A percentile compares a stretch with the other conserved stretches of the same genome.
Evolutionary conservation across 1,140 invertebrate species (phyloP).

Genomic region (Drosophila micromelanica): DNA sequence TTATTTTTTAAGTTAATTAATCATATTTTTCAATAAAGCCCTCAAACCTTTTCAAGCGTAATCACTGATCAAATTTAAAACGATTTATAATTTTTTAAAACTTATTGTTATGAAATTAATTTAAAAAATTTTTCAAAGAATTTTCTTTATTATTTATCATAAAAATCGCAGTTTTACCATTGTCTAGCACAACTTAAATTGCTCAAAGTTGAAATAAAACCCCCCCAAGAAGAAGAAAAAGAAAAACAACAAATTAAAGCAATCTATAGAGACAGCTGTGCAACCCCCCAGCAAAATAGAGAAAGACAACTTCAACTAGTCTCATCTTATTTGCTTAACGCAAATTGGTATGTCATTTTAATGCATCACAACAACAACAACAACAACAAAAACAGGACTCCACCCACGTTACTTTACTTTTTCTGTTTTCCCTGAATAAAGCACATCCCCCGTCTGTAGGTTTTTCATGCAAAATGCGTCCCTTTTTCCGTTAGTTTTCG

Average conservation of each 20-base stretch:
- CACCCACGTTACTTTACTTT: constrained; percentile 6
- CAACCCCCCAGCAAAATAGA: constrained; percentile 11
- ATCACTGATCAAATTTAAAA: too few species aligned
- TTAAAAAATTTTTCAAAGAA: too few species aligned
- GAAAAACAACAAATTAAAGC: constrained; percentile 5
- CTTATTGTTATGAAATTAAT: too few species aligned
- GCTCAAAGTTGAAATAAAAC: background rate
- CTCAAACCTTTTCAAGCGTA: too few species aligned
- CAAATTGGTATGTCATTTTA: constrained; percentile 81
- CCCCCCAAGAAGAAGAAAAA: background rate
- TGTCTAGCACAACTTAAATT: too few species aligned
- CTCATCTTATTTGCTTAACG: constrained; percentile 79
- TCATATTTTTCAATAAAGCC: too few species aligned
- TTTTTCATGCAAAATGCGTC: constrained; percentile 69
- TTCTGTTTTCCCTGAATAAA: constrained; percentile 2
- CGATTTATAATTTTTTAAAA: too few species aligned
- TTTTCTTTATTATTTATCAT: too few species aligned
- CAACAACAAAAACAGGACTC: constrained; percentile 12
- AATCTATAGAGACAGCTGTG: background rate
- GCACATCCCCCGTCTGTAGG: constrained; percentile 24
- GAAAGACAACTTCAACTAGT: constrained; percentile 46
- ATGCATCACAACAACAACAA: constrained; percentile 65
- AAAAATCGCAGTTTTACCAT: too few species aligned
- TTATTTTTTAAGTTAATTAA: too few species aligned
- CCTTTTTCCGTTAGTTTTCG: constrained; percentile 23